Evolutionary conservation across 2,797 vertebrate species (phyloP).

Genomic region (Coluber constrictor): DNA sequence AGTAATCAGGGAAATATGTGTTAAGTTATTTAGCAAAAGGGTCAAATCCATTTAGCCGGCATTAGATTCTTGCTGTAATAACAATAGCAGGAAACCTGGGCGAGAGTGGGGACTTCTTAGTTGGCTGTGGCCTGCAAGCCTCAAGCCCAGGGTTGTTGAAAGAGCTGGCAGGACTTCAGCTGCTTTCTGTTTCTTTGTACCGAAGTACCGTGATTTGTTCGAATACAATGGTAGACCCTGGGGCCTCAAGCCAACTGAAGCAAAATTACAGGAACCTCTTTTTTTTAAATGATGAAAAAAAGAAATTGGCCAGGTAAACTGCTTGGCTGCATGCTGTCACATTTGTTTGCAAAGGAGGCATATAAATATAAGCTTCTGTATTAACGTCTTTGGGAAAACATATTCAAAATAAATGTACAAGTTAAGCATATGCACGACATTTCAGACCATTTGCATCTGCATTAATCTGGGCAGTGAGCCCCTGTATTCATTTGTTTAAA

Average conservation of each 20-base stretch:
- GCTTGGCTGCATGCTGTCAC: neutral
- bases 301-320: neutral
- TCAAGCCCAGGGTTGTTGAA: slow-evolving; percentile 55
- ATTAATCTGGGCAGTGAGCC: neutral
- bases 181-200: slow-evolving; percentile 42
- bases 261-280: slow-evolving; percentile 45
- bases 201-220: slow-evolving; percentile 58
- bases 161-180: slow-evolving; percentile 40
- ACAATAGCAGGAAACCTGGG: slow-evolving; percentile 74
- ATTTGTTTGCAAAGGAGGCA: neutral
- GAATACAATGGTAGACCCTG: slow-evolving; percentile 29
- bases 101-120: slow-evolving; percentile 39
- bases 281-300: slow-evolving; percentile 4
- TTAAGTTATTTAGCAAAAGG: slow-evolving; percentile 60
- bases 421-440: neutral
- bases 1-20: slow-evolving; percentile 71
- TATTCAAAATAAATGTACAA: neutral
- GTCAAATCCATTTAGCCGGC: slow-evolving; percentile 76
- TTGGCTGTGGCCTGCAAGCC: slow-evolving; percentile 42
- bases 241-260: slow-evolving; percentile 41
- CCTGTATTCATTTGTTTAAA: neutral
- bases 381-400: neutral
- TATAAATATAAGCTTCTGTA: neutral
- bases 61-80: slow-evolving; percentile 65
- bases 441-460: neutral